Conservation (phyloP, 2,888 invertebrate genomes). For the Caenorhabditis sp. region DNA sequence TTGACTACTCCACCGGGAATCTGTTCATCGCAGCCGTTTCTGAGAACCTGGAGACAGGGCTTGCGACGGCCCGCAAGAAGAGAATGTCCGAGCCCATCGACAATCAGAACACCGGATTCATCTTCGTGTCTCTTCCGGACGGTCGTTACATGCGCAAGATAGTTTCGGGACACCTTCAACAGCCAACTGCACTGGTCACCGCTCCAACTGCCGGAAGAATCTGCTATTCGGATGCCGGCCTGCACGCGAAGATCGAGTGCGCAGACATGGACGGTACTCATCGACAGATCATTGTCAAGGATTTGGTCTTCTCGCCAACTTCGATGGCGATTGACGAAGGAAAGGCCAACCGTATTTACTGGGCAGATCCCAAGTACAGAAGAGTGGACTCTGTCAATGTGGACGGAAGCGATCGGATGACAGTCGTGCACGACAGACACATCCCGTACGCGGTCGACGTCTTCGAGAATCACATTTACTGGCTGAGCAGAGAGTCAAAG, state of each 20-base stretch:
- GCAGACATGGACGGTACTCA: conserved; percentile 97
- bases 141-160: conserved; percentile 84
- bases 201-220: conserved; percentile 83
- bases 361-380: conserved; percentile 94
- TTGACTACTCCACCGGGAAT: conserved; percentile 90
- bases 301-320: conserved; percentile 89
- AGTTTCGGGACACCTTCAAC: conserved; percentile 85
- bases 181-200: conserved; percentile 86
- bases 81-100: conserved; percentile 73
- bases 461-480: conserved; percentile 92
- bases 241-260: conserved; percentile 91
- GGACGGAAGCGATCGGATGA: conserved; percentile 82
- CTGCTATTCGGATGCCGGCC: conserved; percentile 95
- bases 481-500: conserved; percentile 92
- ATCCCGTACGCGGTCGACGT: conserved; percentile 85
- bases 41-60: conserved; percentile 41
- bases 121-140: conserved; percentile 91
- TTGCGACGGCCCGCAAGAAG: conserved; percentile 61
- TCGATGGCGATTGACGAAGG: conserved; percentile 92
- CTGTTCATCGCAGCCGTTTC: conserved; percentile 72
- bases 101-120: conserved; percentile 81
- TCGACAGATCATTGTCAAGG: conserved; percentile 86
- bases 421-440: conserved; percentile 68
- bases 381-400: conserved; percentile 88
- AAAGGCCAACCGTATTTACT: conserved; percentile 91